A percentile compares a stretch with the other conserved stretches of the same genome.
Evolutionary conservation across 2,797 vertebrate genomes (phyloP).

Genomic region (Hoplostethus atlanticus): DNA sequence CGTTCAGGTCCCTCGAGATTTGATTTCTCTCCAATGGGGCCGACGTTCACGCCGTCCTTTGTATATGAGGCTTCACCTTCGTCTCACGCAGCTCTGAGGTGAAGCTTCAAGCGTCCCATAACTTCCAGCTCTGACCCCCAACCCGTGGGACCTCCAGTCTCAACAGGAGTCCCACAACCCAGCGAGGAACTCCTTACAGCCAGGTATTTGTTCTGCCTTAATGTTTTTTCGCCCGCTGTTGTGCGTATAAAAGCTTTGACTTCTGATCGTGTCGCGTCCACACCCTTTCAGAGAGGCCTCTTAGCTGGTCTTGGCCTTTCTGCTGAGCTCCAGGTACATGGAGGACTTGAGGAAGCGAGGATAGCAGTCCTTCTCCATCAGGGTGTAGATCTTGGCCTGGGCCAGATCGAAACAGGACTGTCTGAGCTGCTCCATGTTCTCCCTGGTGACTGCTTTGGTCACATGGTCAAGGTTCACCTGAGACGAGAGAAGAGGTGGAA

Average conservation of each 20-base stretch:
- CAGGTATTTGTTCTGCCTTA: constrained; percentile 35
- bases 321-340: constrained; percentile 77
- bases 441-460: constrained; percentile 87
- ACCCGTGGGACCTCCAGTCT: neutral
- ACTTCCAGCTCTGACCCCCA: constrained; percentile 15
- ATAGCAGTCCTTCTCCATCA: constrained; percentile 98
- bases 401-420: constrained; percentile 87
- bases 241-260: constrained; percentile 25
- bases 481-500: neutral
- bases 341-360: constrained; percentile 92
- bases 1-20: neutral
- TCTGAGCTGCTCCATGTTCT: constrained; percentile 79
- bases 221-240: constrained; percentile 18
- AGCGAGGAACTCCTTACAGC: constrained; percentile 15
- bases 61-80: constrained; percentile 15
- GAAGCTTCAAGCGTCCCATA: constrained; percentile 17
- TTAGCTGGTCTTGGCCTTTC: constrained; percentile 65
- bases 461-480: constrained; percentile 95
- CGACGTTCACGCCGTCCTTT: constrained; percentile 7
- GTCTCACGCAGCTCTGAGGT: constrained; percentile 18
- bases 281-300: neutral
- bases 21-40: constrained; percentile 11
- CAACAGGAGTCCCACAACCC: constrained; percentile 17
- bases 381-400: constrained; percentile 89
- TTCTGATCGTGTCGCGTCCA: neutral